Evolutionary conservation across 53 echinoderm and acorn worm species (phyloP).

Genomic region (Henricia sp.): DNA sequence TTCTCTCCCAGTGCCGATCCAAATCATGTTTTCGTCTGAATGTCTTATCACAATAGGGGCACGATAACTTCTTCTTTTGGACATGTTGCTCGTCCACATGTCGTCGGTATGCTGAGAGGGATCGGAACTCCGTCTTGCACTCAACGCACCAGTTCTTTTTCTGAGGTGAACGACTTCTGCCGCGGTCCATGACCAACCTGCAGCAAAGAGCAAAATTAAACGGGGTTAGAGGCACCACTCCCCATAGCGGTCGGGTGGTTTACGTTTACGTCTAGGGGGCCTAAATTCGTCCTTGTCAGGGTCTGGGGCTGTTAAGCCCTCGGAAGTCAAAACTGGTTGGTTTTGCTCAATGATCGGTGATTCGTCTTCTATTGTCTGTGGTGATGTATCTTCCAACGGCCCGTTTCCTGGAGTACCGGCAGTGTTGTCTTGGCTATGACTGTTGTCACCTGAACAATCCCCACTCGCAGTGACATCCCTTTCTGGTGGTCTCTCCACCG

Average conservation of each 20-base stretch:
- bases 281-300: background rate
- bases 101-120: background rate
- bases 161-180: background rate
- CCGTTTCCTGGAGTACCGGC: background rate
- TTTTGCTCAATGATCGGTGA: background rate
- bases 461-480: background rate
- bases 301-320: background rate
- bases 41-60: background rate
- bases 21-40: background rate
- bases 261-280: background rate
- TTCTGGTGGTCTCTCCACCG: background rate
- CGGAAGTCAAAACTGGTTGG: background rate
- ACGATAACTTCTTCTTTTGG: background rate
- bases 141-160: background rate
- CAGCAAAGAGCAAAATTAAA: background rate
- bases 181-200: background rate
- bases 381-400: background rate
- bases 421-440: background rate
- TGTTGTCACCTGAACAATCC: background rate
- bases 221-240: background rate
- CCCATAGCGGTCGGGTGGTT: background rate
- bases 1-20: background rate
- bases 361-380: background rate
- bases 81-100: constrained; percentile 1
- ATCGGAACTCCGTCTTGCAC: background rate